Evolutionary conservation across 2,888 invertebrate genomes (phyloP), one percentile per base, ranked within the genome.

Genomic region (Euphydryas editha): DNA sequence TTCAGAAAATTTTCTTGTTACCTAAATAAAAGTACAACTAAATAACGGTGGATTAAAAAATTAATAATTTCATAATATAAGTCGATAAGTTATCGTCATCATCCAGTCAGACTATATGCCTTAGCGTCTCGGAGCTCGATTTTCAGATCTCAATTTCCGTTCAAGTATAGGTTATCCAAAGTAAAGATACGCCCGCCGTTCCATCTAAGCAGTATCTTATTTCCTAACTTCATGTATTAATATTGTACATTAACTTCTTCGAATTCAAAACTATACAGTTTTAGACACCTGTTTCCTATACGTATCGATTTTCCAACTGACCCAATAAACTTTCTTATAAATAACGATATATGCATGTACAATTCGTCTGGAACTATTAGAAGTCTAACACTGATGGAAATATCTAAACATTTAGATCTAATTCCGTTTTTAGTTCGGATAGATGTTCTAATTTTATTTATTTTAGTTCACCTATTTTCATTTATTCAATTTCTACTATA

Each of bases 261-360:
- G 21, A 51, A 51, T 15, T 24, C 21, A 51, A 24, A 51, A 24
- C n/a, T 15, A 15, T 51, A 15, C 49, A 24, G 20, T 15, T 15
- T 21, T 51, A 51, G 49, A 51, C 49, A 21, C 21, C 54, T 17
- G 54, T 54, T 30, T 54, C 54, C 54, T 30, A 17, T 1, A 7
- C 1, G 17, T 54, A 36, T 54, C 10, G 54, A 36, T 54, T 54
- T 36, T 54, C 51, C 17, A 24, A 24, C 36, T 54, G 54, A 54
- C 54, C 54, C 3, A 54, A 54, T 54, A 54, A 54, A 54, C 49
- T 51, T 51, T 51, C 15, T 51, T 51, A 51, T 24, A 51, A 51
- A 51, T 51, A 51, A 51, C 36, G 30, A n/a, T 30, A 54, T 54
- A 17, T 10, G 30, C 17, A 54, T 54, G 8, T 20, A 47, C 18